Base-by-base conservation (phyloP, 2,797 vertebrate species). In the Lates japonicus region DNA sequence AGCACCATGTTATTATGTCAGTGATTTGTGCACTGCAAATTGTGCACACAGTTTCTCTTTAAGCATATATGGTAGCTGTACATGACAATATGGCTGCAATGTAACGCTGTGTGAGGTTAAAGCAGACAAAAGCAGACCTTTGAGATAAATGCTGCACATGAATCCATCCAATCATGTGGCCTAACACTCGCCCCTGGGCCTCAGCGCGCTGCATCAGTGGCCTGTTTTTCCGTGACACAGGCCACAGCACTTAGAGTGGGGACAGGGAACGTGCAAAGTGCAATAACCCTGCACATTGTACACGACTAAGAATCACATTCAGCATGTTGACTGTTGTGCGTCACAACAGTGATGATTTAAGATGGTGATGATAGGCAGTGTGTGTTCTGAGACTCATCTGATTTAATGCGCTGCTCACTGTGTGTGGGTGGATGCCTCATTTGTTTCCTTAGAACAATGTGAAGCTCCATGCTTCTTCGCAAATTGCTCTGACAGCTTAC, bases 161-260 rank as follows among this genome's bases (percentile, higher is more conserved):
- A 90, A 88, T 89, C 86, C 78, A 85, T 90, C 90, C 90, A 88
- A 91, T 93, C 90, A 89, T 92, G 91, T 92, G 90, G 83, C 81
- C 81, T 51, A 69, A 78, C 87, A 76, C 86, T 87, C 41, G 67
- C 91, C 94, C 86, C 85, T 83, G 79, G 93, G 94, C 84, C 88
- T 91, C 46, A 64, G 76, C 33, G 71, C 81, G 66, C 80, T 82
- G 88, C 90, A 90, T 90, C 87, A 80, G 64, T 93, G 92, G 89
- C 91, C 92, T 92, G 91, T 87, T 95, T 94, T 92, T 92, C 88
- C 74, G 86, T 91, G 89, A 92, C 89, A 93, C 88, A 83, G 85
- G 41, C 81, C 49, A 31, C 74, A 69, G 62, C 70, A 73, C 87
- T 91, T 84, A 80, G 72, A 84, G 76, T 11, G 42, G 35, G 65